Evolutionary conservation across 1,140 invertebrate genomes (phyloP), one percentile per base, ranked within the genome.

Genomic region (Anastatus disparis): DNA sequence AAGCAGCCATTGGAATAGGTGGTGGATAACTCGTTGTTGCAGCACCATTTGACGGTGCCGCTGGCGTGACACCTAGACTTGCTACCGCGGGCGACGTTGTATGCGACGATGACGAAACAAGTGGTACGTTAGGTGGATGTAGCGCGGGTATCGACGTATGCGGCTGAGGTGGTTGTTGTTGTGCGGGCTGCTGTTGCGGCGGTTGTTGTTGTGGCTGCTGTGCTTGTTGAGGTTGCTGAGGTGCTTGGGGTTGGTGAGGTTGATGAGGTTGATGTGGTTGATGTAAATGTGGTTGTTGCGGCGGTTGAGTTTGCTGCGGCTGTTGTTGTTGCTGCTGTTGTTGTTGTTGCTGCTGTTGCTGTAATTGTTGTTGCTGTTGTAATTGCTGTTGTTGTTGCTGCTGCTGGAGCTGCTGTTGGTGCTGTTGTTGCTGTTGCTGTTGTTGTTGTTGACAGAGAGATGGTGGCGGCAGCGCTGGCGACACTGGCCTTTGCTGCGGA

Each of bases 71-170:
- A 77, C 78, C 88, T 77, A 84, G 84, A 84, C 82, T 88, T 76
- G 87, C 87, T 80, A 88, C 88, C 79, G 87, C 87, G 73, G 84
- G 88, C 85, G 81, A 88, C 78, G 81, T 87, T 44, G 83, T 85
- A 76, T 85, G 84, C 77, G 71, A 86, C 75, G 81, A 85, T 70
- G 88, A 84, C 71, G 87, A 87, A 35, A 87, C 85, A 66, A 88
- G 83, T 78, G 89, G 82, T 84, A 89, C 74, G 84, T 85, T 86
- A 48, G 88, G 87, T 61, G 87, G 85, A 81, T 86, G 88, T 78
- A 81, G 79, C 77, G 86, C 84, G 79, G 87, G 84, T 87, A 87
- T 81, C 82, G 88, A 82, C 76, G 86, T 84, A 79, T 85, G 79
- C 75, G 79, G 66, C 44, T 69, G 66, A 4, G 42, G 56, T n/a